Evolutionary conservation across 2,888 invertebrate genomes (phyloP).

Genomic region (Torymus aiolomorphi): DNA sequence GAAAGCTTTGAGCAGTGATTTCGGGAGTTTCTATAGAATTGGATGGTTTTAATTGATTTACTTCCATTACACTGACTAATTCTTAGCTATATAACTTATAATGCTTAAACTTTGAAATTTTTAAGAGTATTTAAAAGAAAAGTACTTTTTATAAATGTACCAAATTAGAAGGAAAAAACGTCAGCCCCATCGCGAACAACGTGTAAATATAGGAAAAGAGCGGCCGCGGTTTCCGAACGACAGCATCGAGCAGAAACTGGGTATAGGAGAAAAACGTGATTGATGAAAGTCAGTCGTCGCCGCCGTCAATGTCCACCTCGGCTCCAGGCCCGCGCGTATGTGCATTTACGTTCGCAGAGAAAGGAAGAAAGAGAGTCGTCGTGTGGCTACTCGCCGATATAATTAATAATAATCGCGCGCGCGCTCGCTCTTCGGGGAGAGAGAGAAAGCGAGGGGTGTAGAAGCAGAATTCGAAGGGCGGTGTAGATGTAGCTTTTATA

Average conservation of each 20-base stretch:
- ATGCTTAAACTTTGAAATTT: no score
- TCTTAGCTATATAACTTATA: no score
- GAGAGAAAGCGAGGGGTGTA: slow-evolving; percentile 28
- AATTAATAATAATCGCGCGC: slow-evolving; percentile 63
- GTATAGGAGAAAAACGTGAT: slow-evolving; percentile 47
- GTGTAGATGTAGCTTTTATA: neutral
- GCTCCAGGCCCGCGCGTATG: slow-evolving; percentile 15
- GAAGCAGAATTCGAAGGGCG: slow-evolving; percentile 10
- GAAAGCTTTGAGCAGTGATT: neutral
- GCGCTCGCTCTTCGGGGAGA: slow-evolving; percentile 29
- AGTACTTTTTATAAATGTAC: no score
- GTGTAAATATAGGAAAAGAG: slow-evolving; percentile 45
- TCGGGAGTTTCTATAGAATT: neutral
- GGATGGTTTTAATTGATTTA: no score
- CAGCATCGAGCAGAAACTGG: neutral
- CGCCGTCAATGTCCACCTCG: slow-evolving; percentile 29
- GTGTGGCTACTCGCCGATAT: slow-evolving; percentile 58
- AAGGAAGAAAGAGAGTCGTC: slow-evolving; percentile 30
- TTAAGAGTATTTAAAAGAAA: no score
- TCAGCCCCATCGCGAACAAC: slow-evolving; percentile 31
- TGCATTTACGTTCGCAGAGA: slow-evolving; percentile 23
- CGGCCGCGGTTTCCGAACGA: neutral
- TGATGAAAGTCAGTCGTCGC: slow-evolving; percentile 37
- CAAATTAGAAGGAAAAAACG: slow-evolving; percentile 26
- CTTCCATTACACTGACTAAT: no score